These are phyloP conservation scores for Conomelus anceps DNA, from an alignment of 2,888 invertebrate genomes.

Conservation along the genomic window DNA sequence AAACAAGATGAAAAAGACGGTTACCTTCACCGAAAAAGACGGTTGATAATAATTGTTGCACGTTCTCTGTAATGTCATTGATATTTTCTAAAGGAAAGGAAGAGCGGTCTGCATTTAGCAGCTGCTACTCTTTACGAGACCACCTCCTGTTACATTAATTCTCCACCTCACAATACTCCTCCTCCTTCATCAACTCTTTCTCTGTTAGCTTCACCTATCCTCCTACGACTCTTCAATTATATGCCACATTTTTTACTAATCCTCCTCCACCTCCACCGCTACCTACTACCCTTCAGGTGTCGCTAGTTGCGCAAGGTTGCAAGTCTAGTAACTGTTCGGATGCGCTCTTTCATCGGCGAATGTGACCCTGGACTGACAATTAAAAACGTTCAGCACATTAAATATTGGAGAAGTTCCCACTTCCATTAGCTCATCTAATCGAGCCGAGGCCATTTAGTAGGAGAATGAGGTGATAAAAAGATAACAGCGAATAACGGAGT, in stretches of 20 bases:
- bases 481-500: background rate
- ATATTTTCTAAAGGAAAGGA: background rate
- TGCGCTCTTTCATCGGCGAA: background rate
- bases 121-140: background rate
- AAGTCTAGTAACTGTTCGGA: background rate
- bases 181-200: background rate
- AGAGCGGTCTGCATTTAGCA: background rate
- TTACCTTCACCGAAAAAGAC: too few species aligned
- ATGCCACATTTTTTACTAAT: background rate
- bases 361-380: background rate
- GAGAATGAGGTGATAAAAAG: background rate
- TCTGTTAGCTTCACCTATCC: background rate
- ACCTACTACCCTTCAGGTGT: background rate
- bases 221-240: background rate
- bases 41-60: background rate
- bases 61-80: background rate
- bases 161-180: background rate
- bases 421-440: background rate
- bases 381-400: background rate
- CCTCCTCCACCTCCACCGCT: background rate
- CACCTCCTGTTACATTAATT: background rate
- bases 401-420: background rate
- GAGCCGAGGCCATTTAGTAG: background rate
- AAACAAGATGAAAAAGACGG: background rate
- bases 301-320: background rate